Evolutionary conservation across 2,113 vertebrate species (phyloP).

Genomic region (Chaetodon trifascialis): DNA sequence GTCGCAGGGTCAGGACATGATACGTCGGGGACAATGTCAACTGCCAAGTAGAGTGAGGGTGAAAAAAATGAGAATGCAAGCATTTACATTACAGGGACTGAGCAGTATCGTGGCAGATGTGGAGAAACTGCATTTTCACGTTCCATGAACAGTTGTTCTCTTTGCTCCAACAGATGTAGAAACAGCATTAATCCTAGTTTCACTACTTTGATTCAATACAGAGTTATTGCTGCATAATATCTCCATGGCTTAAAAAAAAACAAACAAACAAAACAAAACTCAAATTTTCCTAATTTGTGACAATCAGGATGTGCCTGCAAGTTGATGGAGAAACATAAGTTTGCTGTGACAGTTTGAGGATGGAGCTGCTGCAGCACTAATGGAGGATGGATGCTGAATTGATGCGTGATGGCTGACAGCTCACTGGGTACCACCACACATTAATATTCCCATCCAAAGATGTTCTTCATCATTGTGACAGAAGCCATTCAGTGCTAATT

Average conservation of each 20-base stretch:
- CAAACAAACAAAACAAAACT: no score
- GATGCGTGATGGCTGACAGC: constrained; percentile 37
- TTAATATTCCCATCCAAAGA: constrained; percentile 52
- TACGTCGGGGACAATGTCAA: constrained; percentile 25
- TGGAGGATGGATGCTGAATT: constrained; percentile 20
- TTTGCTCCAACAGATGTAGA: constrained; percentile 20
- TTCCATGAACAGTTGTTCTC: constrained; percentile 33
- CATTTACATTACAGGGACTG: background rate
- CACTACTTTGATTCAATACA: constrained; percentile 2
- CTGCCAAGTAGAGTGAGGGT: constrained; percentile 7
- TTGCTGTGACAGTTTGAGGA: background rate
- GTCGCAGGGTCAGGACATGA: constrained; percentile 41
- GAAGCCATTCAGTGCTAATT: constrained; percentile 54
- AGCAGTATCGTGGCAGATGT: constrained; percentile 19
- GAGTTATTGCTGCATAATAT: background rate
- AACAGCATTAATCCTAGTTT: background rate
- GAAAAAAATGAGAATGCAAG: background rate
- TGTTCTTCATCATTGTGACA: constrained; percentile 52
- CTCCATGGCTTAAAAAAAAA: background rate
- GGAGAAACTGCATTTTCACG: background rate
- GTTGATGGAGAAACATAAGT: background rate
- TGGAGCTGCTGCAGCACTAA: background rate
- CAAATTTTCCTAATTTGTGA: background rate
- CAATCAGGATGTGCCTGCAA: background rate
- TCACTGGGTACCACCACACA: background rate